Conservation (phyloP, 1,140 invertebrate species). For the Caligus rogercresseyi region DNA sequence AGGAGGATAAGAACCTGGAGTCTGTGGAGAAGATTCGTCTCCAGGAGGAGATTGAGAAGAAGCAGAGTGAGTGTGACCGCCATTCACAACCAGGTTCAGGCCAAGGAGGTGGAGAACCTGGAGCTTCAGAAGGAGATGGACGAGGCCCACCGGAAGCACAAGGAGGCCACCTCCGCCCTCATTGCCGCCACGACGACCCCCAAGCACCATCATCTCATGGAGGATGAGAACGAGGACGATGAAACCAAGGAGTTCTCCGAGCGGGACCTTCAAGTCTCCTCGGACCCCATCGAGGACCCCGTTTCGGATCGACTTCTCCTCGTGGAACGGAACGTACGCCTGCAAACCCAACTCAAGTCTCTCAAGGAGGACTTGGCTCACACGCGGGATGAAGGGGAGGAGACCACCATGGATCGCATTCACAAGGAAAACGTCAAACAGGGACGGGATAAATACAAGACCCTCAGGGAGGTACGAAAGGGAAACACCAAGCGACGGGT, state of each 20-base stretch:
- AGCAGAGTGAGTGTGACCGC: constrained; percentile 72
- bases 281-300: constrained; percentile 64
- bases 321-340: constrained; percentile 74
- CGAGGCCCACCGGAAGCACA: constrained; percentile 52
- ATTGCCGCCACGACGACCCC: constrained; percentile 54
- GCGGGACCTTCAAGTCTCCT: constrained; percentile 58
- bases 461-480: constrained; percentile 76
- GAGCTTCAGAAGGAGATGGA: constrained; percentile 68
- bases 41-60: constrained; percentile 69
- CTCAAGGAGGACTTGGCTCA: constrained; percentile 81
- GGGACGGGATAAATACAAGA: constrained; percentile 93
- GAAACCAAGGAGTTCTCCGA: constrained; percentile 40
- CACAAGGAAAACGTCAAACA: constrained; percentile 78
- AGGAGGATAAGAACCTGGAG: constrained; percentile 74
- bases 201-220: constrained; percentile 56
- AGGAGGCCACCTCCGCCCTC: constrained; percentile 55
- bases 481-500: constrained; percentile 99
- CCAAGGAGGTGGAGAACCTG: constrained; percentile 73
- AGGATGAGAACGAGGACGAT: constrained; percentile 35
- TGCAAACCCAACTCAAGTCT: constrained; percentile 83
- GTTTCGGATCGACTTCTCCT: constrained; percentile 77
- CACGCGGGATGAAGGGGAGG: constrained; percentile 76
- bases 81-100: constrained; percentile 66
- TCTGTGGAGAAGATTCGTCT: constrained; percentile 69
- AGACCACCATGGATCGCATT: constrained; percentile 66